These are phyloP conservation scores for Amia ocellicauda DNA, from an alignment of 2,113 vertebrate species.

Conservation along the genomic window DNA sequence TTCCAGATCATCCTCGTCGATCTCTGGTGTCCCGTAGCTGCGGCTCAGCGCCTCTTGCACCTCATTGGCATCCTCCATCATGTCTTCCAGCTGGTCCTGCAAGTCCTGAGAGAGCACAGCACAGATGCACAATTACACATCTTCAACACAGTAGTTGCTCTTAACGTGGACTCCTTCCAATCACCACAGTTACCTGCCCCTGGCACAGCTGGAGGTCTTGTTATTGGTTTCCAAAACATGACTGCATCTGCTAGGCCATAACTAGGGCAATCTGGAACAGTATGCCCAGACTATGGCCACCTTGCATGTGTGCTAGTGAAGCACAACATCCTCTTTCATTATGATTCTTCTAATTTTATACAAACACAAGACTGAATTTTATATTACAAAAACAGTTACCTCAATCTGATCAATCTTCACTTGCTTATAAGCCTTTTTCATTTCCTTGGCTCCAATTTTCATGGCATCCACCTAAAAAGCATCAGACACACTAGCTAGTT, in stretches of 20 bases:
- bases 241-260: background rate
- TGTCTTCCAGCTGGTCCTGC: conserved; percentile 94
- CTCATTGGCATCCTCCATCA: conserved; percentile 97
- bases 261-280: no score
- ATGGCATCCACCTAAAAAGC: conserved; percentile 89
- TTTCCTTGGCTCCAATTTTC: conserved; percentile 94
- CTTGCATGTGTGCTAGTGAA: no score
- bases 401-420: conserved; percentile 96
- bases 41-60: conserved; percentile 89
- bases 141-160: no score
- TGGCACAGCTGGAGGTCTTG: no score
- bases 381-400: conserved; percentile 55
- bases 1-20: conserved; percentile 93
- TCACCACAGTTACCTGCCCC: no score
- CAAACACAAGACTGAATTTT: no score
- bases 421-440: conserved; percentile 97
- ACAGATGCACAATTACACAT: no score
- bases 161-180: no score
- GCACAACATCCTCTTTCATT: no score
- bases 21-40: conserved; percentile 91
- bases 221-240: no score
- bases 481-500: background rate
- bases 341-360: no score
- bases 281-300: no score
- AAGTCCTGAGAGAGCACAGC: conserved; percentile 68